Evolutionary conservation across 2,113 vertebrate genomes (phyloP), one percentile per base, ranked within the genome.

Genomic region (Eubucco bourcierii): DNA sequence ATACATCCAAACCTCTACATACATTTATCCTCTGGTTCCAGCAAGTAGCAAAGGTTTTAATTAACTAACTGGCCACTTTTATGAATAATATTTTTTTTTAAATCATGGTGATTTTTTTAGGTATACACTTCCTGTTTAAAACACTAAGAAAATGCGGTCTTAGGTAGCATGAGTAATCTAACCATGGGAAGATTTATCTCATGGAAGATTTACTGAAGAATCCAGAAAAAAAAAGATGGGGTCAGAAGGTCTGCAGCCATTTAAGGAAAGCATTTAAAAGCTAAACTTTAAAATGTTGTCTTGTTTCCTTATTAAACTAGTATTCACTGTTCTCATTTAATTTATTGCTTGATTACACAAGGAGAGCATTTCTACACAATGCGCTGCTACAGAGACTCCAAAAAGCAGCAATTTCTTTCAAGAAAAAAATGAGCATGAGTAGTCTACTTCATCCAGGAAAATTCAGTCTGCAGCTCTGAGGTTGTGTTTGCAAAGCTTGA

Each of bases 141-240:
- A 33, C 2, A 28, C 0, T 3, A 19, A 66, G 10, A 9, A 34
- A 72, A 6, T 0, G 1, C 1, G 4, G 1, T 63, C 7, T 44
- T 46, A 44, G 3, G 11, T 53, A 59, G 15, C 18, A 66, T 1
- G 1, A 1, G 1, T 16, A 72, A 58, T 19, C 7, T 10, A 53
- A 59, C 1, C 6, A 7, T 0, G 1, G 15, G 5, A 44, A 15
- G 21, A n/a, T 58, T 94, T 66, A 71, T 70, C 21, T 68, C 6
- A 5, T 7, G 25, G 21, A 29, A 2, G 2, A 25, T 58, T 2
- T 31, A 34, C 4, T 71, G 24, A 61, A 19, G 15, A 80, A 47
- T 3, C 1, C 29, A 70, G 34, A 12, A 44, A 6, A 12, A 44
- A 6, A 6, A 65, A n/a, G 10, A 2, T 55, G 7, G 5, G 18